A percentile compares a stretch with the other conserved stretches of the same genome.
phyloP scores from a whole-genome alignment of 2,113 vertebrate species.

The Motacilla alba region DNA sequence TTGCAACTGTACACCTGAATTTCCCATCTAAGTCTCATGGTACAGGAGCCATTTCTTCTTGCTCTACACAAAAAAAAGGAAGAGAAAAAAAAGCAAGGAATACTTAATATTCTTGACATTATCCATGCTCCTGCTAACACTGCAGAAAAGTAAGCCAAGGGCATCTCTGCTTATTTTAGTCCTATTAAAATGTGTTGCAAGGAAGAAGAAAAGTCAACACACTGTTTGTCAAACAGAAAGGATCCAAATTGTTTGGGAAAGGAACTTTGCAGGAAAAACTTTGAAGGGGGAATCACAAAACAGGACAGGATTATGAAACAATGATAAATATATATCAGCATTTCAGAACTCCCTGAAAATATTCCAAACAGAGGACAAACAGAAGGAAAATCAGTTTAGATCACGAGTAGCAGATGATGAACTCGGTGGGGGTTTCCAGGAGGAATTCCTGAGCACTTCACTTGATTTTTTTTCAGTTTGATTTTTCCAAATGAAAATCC shows the following conservation, averaged over 20 bases:
- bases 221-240: background rate
- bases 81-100: background rate
- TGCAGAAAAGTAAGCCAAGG: constrained; percentile 55
- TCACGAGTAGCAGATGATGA: rapidly evolving
- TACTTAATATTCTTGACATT: constrained; percentile 43
- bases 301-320: background rate
- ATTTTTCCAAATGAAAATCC: background rate
- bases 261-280: constrained; percentile 16
- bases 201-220: constrained; percentile 56
- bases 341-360: background rate
- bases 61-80: background rate
- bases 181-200: constrained; percentile 37
- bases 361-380: background rate
- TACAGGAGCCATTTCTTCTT: background rate
- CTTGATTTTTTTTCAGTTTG: background rate
- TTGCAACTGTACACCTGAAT: background rate
- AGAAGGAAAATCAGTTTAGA: background rate
- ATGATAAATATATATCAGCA: background rate
- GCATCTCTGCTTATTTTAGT: constrained; percentile 31
- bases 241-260: background rate
- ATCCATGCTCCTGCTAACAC: constrained; percentile 6
- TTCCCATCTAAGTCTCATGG: background rate
- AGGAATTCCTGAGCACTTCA: background rate
- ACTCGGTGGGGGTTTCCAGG: background rate
- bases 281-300: background rate